Evolutionary conservation across 2,797 vertebrate species (phyloP).

Genomic region (Synaphobranchus kaupii): DNA sequence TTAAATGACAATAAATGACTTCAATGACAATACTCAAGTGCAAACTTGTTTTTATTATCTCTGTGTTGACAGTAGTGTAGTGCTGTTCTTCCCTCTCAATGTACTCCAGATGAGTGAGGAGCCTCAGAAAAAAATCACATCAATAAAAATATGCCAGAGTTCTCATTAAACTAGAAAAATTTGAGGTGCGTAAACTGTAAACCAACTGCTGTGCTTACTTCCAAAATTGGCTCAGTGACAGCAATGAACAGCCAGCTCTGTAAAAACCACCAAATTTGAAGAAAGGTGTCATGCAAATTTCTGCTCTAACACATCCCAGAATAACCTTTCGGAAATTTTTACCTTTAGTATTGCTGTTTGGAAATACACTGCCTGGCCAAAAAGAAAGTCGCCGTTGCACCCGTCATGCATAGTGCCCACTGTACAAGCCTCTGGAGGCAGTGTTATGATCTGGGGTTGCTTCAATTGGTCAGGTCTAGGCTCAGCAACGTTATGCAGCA

Average conservation of each 20-base stretch:
- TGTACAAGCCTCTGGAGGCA: no score
- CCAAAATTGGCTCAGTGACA: constrained; percentile 6
- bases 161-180: neutral
- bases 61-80: neutral
- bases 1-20: neutral
- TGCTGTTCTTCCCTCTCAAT: neutral
- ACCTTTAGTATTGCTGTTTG: no score
- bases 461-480: no score
- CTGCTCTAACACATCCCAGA: neutral
- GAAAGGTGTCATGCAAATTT: neutral
- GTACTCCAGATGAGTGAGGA: neutral
- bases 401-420: no score
- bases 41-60: neutral
- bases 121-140: neutral
- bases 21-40: neutral
- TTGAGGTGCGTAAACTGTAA: neutral
- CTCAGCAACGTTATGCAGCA: no score
- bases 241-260: neutral
- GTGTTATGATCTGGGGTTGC: no score
- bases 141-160: neutral
- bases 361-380: no score
- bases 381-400: no score
- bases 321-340: no score
- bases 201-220: neutral
- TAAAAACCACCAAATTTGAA: neutral